Percentiles rank a stretch among this genome's conserved stretches.
These are phyloP conservation scores for Vulpes lagopus DNA, from an alignment of 2,113 vertebrate genomes.

Conservation along the genomic window DNA sequence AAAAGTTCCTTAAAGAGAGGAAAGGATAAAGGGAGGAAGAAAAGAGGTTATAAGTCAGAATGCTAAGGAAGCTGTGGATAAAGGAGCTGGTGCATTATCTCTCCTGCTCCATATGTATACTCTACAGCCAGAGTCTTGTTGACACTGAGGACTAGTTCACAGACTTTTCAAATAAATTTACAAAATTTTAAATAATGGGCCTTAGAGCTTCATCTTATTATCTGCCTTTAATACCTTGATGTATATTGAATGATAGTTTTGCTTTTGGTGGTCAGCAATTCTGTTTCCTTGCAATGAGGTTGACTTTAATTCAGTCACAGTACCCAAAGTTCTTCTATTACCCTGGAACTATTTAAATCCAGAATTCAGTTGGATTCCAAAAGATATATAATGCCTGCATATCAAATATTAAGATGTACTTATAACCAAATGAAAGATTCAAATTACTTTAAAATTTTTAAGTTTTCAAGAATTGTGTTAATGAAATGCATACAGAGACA, in stretches of 20 bases:
- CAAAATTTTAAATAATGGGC: not conserved
- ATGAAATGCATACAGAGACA: not conserved
- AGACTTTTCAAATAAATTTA: slow-evolving; percentile 32
- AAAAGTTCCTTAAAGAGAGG: not conserved
- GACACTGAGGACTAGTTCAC: not conserved
- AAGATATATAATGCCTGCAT: not conserved
- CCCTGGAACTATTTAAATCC: slow-evolving; percentile 32
- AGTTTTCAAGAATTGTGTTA: slow-evolving; percentile 3
- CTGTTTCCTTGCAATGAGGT: not conserved
- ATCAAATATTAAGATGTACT: not conserved
- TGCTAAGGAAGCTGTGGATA: not conserved
- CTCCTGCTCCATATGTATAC: accelerated
- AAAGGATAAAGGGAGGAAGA: not conserved
- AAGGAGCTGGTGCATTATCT: no score
- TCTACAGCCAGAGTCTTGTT: not conserved
- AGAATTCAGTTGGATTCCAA: slow-evolving; percentile 34
- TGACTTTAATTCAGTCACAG: slow-evolving; percentile 12
- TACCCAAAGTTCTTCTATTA: not conserved
- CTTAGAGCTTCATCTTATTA: not conserved
- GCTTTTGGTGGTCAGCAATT: not conserved
- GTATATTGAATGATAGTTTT: not conserved
- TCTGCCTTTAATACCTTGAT: not conserved
- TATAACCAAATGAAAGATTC: not conserved
- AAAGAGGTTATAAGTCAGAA: not conserved
- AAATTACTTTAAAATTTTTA: slow-evolving; percentile 20